A percentile compares a stretch with the other conserved stretches of the same genome.
These are phyloP conservation scores for Saturnia pavonia DNA, from an alignment of 2,888 invertebrate genomes.

Conservation along the genomic window DNA sequence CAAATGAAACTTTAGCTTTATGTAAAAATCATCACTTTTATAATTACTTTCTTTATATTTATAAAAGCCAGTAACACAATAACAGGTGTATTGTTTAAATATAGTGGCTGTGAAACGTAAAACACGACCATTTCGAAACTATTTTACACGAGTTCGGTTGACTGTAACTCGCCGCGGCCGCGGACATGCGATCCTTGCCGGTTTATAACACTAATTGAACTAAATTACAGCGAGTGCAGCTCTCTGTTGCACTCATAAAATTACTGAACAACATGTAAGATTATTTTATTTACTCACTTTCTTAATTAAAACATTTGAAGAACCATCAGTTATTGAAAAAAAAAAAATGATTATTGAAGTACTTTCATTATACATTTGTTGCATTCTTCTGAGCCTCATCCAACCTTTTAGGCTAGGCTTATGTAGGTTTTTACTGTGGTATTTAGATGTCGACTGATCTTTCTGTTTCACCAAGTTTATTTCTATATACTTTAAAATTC, in stretches of 20 bases:
- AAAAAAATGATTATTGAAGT: not conserved
- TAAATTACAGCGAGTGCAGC: conserved; percentile 35
- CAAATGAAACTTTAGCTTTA: not conserved
- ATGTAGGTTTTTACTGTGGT: too few species aligned
- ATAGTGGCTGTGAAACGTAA: conserved; percentile 34
- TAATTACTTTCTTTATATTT: not conserved
- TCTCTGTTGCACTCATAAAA: not conserved
- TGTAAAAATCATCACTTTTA: too few species aligned
- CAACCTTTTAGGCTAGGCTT: not conserved
- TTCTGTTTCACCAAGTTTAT: not conserved
- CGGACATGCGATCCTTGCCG: conserved; percentile 45
- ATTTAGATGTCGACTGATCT: too few species aligned
- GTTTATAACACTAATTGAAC: conserved; percentile 39
- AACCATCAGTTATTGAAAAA: not conserved
- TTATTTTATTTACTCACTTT: not conserved
- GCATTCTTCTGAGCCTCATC: not conserved
- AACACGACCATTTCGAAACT: conserved; percentile 51
- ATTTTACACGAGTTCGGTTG: conserved; percentile 33
- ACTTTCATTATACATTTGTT: too few species aligned
- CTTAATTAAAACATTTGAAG: not conserved
- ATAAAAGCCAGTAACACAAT: conserved; percentile 1
- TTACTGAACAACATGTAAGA: not conserved
- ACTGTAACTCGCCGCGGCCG: conserved; percentile 35
- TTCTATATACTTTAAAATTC: not conserved
- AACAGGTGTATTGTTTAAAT: conserved; percentile 22